Evolutionary conservation across 2,888 invertebrate species (phyloP).

Genomic region (Sesamia inferens): DNA sequence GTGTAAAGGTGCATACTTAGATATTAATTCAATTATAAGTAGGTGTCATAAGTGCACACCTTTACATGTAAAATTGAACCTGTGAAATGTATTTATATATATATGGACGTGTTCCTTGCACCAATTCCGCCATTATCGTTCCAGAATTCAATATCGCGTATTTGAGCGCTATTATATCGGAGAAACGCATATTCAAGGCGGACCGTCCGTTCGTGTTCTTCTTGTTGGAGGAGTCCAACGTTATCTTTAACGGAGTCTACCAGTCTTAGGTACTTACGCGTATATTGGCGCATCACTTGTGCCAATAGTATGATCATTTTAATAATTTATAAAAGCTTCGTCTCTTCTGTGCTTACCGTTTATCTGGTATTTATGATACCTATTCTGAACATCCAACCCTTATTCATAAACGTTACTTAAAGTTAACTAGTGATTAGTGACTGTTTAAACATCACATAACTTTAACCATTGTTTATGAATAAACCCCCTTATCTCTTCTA

Average conservation of each 20-base stretch:
- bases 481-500: not conserved
- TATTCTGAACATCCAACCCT: not conserved
- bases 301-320: conserved; percentile 38
- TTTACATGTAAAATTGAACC: conserved; percentile 26
- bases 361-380: conserved; percentile 7
- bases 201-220: conserved; percentile 70
- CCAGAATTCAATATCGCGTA: conserved; percentile 60
- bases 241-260: conserved; percentile 68
- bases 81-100: conserved; percentile 8
- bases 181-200: conserved; percentile 63
- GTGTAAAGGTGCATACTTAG: conserved; percentile 34
- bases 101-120: conserved; percentile 8
- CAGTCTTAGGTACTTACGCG: conserved; percentile 67
- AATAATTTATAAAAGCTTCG: conserved; percentile 29
- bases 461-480: too few relatives aligned
- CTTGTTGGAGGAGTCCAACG: conserved; percentile 50
- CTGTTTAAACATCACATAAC: too few relatives aligned
- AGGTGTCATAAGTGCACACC: conserved; percentile 34
- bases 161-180: conserved; percentile 50
- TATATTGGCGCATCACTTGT: conserved; percentile 24
- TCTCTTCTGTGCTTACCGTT: conserved; percentile 28
- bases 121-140: conserved; percentile 47
- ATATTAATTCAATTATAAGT: not conserved
- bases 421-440: too few relatives aligned
- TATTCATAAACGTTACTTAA: too few relatives aligned